Percentiles rank a stretch among this genome's conserved stretches.
phyloP scores from a whole-genome alignment of 2,797 vertebrate species.

The Smutsia gigantea region DNA sequence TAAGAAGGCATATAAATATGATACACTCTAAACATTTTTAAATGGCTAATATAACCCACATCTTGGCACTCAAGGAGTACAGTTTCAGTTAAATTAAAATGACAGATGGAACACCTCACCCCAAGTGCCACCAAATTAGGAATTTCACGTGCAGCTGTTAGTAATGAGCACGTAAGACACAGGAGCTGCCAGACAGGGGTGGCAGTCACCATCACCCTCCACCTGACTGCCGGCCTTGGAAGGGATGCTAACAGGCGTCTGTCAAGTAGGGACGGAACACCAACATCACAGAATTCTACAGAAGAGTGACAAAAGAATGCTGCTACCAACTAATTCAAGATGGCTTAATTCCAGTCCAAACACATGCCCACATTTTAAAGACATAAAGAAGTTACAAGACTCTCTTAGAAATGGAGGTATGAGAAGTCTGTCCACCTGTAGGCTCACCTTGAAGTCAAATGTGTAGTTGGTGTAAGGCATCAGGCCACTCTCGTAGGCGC shows the following conservation, averaged over 20 bases:
- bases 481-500: slow-evolving; percentile 97
- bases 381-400: neutral
- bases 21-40: neutral
- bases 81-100: slow-evolving; percentile 33
- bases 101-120: neutral
- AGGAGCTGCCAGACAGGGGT: neutral
- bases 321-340: neutral
- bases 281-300: neutral
- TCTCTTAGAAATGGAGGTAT: neutral
- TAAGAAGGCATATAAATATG: neutral
- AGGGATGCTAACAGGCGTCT: neutral
- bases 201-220: neutral
- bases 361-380: neutral
- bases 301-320: neutral
- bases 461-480: slow-evolving; percentile 99
- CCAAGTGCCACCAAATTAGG: neutral
- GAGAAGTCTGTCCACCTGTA: neutral
- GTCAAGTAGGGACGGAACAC: neutral
- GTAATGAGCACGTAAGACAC: neutral
- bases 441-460: slow-evolving; percentile 94
- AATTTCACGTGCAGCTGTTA: neutral
- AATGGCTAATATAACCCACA: neutral
- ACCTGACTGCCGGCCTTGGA: neutral
- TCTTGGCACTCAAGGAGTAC: neutral
- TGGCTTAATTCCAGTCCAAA: neutral